Conservation (phyloP, 2,113 vertebrate genomes). For the Chaetops frenatus region DNA sequence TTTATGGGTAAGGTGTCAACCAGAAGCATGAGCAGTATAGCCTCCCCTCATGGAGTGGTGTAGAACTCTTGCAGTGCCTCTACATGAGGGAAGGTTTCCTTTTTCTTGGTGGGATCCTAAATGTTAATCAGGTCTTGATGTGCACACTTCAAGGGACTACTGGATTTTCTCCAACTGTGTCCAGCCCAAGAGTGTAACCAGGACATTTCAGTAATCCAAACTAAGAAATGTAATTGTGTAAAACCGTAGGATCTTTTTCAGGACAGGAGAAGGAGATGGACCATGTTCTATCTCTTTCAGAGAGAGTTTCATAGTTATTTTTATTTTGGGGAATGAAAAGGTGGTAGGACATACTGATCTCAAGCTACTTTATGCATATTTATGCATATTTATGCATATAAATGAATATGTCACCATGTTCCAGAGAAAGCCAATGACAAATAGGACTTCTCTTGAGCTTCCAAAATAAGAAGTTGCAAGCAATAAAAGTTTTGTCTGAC, state of each 20-base stretch:
- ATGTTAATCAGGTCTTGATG: background rate
- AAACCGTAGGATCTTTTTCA: background rate
- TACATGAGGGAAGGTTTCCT: background rate
- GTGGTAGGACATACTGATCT: background rate
- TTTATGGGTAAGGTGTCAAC: slow-evolving; percentile 18
- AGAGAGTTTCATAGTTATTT: background rate
- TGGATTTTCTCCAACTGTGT: background rate
- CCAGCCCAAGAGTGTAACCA: background rate
- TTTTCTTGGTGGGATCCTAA: background rate
- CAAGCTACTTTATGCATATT: background rate
- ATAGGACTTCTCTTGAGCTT: background rate
- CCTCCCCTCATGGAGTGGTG: background rate
- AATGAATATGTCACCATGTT: background rate
- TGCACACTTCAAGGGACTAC: background rate
- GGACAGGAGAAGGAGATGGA: background rate
- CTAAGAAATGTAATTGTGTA: background rate
- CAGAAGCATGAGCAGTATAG: background rate
- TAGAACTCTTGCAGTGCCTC: background rate
- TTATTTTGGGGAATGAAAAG: background rate
- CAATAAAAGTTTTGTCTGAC: background rate
- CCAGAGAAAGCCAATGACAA: background rate
- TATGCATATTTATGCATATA: background rate
- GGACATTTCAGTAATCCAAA: background rate
- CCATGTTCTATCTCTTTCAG: background rate
- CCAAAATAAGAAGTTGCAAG: background rate